phyloP scores from a whole-genome alignment of 2,888 invertebrate species.

The Tuta absoluta region DNA sequence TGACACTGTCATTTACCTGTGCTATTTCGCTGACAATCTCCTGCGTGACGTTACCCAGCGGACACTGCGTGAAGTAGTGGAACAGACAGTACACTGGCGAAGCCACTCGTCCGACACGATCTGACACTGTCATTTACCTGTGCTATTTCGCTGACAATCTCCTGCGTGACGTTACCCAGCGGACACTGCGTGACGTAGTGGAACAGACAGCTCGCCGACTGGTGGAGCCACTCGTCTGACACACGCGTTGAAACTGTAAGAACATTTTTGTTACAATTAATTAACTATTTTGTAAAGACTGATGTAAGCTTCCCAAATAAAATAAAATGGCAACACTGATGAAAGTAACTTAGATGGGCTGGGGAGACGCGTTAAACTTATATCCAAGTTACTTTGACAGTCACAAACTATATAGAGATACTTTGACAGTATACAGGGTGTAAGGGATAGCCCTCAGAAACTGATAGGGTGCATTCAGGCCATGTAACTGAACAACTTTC shows the following conservation, averaged over 20 bases:
- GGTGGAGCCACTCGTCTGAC: constrained; percentile 48
- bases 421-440: too few species aligned
- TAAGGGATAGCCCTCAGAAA: too few species aligned
- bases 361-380: too few species aligned
- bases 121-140: constrained; percentile 54
- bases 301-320: too few species aligned
- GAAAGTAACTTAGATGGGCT: too few species aligned
- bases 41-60: constrained; percentile 43
- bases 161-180: constrained; percentile 42
- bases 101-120: constrained; percentile 30
- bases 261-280: too few species aligned
- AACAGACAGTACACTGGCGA: constrained; percentile 58
- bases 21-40: constrained; percentile 59
- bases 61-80: constrained; percentile 47
- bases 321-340: too few species aligned
- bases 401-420: too few species aligned
- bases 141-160: constrained; percentile 58
- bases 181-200: constrained; percentile 49
- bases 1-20: constrained; percentile 48
- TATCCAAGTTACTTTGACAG: too few species aligned
- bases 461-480: too few species aligned
- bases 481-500: too few species aligned
- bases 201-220: constrained; percentile 54
- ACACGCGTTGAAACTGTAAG: constrained; percentile 47
- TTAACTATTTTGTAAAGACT: too few species aligned